phyloP scores from a whole-genome alignment of 2,888 invertebrate species.

The Adela reaumurella region DNA sequence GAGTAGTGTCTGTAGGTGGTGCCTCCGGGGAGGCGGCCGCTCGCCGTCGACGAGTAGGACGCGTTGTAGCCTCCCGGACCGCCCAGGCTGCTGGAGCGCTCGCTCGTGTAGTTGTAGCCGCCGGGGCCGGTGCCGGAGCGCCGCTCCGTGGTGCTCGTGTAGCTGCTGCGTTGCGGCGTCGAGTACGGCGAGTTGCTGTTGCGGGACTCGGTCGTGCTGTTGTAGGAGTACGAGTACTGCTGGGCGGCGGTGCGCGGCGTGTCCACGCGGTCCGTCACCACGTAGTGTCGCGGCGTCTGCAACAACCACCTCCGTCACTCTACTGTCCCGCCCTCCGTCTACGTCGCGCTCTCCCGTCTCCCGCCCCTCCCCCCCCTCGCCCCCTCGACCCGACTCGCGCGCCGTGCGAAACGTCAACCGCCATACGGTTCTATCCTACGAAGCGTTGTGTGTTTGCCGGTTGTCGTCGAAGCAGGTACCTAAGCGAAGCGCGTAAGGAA shows the following conservation, averaged over 20 bases:
- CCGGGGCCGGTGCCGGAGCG: conserved; percentile 68
- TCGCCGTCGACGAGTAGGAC: conserved; percentile 73
- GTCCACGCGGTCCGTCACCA: conserved; percentile 77
- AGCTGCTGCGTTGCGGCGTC: conserved; percentile 61
- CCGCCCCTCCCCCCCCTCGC: conserved; percentile 22
- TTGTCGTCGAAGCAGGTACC: not conserved
- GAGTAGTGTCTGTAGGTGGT: conserved; percentile 82
- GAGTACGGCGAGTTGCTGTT: conserved; percentile 42
- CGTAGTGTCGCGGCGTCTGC: conserved; percentile 87
- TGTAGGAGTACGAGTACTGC: conserved; percentile 83
- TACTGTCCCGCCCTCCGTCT: conserved; percentile 21
- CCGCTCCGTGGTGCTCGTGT: conserved; percentile 66
- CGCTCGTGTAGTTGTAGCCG: conserved; percentile 73
- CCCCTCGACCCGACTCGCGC: conserved; percentile 29
- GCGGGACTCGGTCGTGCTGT: conserved; percentile 58
- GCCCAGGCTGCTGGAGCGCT: conserved; percentile 67
- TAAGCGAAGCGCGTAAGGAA: not conserved
- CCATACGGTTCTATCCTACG: conserved; percentile 6
- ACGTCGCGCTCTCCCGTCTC: conserved; percentile 12
- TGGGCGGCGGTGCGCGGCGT: conserved; percentile 68
- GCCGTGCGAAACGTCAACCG: conserved; percentile 13
- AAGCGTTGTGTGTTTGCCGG: not conserved
- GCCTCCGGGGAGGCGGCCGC: conserved; percentile 80
- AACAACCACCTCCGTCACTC: conserved; percentile 44
- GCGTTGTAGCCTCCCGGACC: conserved; percentile 72